Base-by-base conservation (phyloP, 2,113 vertebrate genomes). In the Rhinichthys klamathensis region DNA sequence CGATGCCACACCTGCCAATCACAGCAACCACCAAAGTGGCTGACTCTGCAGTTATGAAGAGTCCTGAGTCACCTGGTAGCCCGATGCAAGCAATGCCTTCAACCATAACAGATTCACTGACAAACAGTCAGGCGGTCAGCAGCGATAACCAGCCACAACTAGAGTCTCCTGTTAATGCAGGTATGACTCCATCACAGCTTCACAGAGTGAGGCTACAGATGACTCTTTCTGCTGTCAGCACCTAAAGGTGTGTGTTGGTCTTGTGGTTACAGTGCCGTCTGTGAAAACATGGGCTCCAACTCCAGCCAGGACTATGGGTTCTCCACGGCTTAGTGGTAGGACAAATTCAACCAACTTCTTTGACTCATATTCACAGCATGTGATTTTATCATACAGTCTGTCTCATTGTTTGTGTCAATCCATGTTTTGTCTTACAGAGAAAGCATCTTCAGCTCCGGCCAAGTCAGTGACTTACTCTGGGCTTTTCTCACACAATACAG, bases 1-100 rank as follows among this genome's bases (percentile, higher is more conserved):
- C 95, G 83, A 96, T 95, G 95, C 96, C 97, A 5, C 97, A 99
- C 90, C 95, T 97, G 87, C 97, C 98, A 0, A 96, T 99, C 91
- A 98, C 96, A 0, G 97, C 98, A 0, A 90, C 96, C 67, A 99
- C 96, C 18, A 95, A 96, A 94, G 89, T 90, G 80, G 93, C 94
- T 15, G 94, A 95, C 49, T 80, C 89, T 51, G 72, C 93, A 56
- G 93, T 94, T 63, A 92, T 92, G 0, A 89, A 91, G 13, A 85
- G 90, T 77, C 88, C 91, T 0, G 87, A 91, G 67, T 92, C 93
- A 25, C 86, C 94, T 23, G 79, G 91, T 75, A 96, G 91, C 10
- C 91, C 91, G 0, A 87, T 91, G 0, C 89, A 90, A 27, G 88
- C 92, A 51, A 77, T 61, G 23, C 83, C 92, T 8, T 89, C 90